These are phyloP conservation scores for Eulemur coronatus DNA, from an alignment of 2,797 vertebrate species.

Conservation along the genomic window DNA sequence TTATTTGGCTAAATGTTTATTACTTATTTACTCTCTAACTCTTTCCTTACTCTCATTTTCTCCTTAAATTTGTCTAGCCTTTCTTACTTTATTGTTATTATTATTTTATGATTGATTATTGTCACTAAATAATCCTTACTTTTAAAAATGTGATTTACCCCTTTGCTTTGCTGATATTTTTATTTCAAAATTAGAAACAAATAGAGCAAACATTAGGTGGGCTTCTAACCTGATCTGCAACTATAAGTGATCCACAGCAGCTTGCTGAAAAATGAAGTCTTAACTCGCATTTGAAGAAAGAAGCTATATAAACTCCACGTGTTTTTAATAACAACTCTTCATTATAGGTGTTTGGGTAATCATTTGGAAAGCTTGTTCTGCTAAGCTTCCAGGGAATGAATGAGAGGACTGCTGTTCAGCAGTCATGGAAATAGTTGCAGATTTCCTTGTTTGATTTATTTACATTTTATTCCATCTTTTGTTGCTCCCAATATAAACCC, in stretches of 20 bases:
- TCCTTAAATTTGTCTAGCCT: not conserved
- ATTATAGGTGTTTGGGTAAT: not conserved
- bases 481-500: not conserved
- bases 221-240: not conserved
- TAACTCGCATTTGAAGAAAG: not conserved
- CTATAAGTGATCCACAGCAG: not conserved
- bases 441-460: not conserved
- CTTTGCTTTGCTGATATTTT: not conserved
- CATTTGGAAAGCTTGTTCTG: not conserved
- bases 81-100: not conserved
- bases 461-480: not conserved
- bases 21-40: not conserved
- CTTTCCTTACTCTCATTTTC: not conserved
- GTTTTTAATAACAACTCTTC: not conserved
- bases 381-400: not conserved
- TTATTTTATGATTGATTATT: not conserved
- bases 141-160: not conserved
- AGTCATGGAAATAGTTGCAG: not conserved
- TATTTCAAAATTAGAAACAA: not conserved
- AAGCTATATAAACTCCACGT: not conserved
- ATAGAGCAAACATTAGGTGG: not conserved
- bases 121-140: not conserved
- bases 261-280: not conserved
- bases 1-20: not conserved
- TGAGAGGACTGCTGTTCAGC: not conserved